Evolutionary conservation across 2,797 vertebrate species (phyloP), one percentile per base, ranked within the genome.

Genomic region (Chanos chanos): DNA sequence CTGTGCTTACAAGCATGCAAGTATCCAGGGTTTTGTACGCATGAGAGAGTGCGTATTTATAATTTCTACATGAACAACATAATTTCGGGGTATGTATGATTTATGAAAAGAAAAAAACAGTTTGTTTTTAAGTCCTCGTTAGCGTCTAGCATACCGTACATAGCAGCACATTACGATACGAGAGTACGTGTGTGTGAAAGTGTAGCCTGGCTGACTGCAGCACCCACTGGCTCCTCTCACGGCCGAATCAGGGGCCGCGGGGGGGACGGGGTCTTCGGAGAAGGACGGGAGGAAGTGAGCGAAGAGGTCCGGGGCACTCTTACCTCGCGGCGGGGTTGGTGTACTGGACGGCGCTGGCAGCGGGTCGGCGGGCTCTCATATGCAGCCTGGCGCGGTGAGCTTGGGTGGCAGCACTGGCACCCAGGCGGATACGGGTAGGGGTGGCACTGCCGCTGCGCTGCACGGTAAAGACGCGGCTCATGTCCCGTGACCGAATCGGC

Each of bases 301-400:
- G 61, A 48, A 31, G 64, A 49, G 15, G 50, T 24, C 28, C 16
- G 44, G 48, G 30, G 64, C 61, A 28, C 31, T 83, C 89, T 90
- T 90, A 90, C 90, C 89, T 91, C 31, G 81, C 81, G 15, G 78
- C 82, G 1, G 83, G 82, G 59, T 75, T 55, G 30, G 58, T 76
- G 57, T 80, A 73, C 74, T 85, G 85, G 3, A 78, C 52, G 1
- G 8, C 55, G 49, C 47, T 64, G 0, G 70, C 1, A 0, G 64
- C 9, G 12, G 86, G 83, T 2, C 51, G 76, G 31, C 78, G 83
- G 5, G 6, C 7, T 1, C 67, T 71, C 54, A 81, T 22, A 0
- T 76, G 30, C 16, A 73, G 0, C 28, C 81, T 65, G 7, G 28
- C 81, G 41, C 74, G 73, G 69, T 81, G 85, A 25, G 81, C 81